Evolutionary conservation across 2,113 vertebrate species (phyloP).

Genomic region (Philantomba maxwellii): DNA sequence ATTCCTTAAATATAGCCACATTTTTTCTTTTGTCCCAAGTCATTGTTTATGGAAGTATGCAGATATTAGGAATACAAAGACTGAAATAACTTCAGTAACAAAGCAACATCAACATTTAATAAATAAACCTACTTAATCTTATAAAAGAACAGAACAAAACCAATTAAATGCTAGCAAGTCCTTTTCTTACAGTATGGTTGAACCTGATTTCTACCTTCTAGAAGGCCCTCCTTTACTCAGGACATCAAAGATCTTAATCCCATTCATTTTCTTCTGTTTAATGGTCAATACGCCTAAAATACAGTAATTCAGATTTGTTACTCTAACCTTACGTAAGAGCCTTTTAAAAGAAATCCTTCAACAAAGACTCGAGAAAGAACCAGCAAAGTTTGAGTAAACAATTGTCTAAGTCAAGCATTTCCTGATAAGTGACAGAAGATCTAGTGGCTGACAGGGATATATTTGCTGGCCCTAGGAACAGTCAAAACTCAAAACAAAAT

Average conservation of each 20-base stretch:
- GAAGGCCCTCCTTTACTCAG: background rate
- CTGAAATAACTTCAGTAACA: slow-evolving; percentile 50
- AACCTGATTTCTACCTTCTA: slow-evolving; percentile 12
- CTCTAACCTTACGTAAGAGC: background rate
- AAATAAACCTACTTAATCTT: background rate
- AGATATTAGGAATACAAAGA: slow-evolving; percentile 11
- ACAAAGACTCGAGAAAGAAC: background rate
- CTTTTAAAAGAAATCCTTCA: slow-evolving; percentile 9
- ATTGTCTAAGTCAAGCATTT: background rate
- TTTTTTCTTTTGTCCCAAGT: slow-evolving; percentile 63
- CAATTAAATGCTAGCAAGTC: background rate
- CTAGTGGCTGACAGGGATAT: slow-evolving; percentile 4
- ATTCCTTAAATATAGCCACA: slow-evolving; percentile 14
- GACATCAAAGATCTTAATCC: background rate
- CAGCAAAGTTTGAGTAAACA: slow-evolving; percentile 18
- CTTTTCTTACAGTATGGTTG: slow-evolving; percentile 1
- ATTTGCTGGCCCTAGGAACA: background rate
- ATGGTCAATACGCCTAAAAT: background rate
- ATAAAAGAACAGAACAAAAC: slow-evolving; percentile 12
- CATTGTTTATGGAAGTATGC: background rate
- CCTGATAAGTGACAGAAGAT: slow-evolving; percentile 12
- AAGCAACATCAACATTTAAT: slow-evolving; percentile 15
- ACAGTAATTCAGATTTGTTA: background rate
- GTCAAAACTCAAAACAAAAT: background rate
- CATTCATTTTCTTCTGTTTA: slow-evolving; percentile 43